A percentile compares a stretch with the other conserved stretches of the same genome.
phyloP scores from a whole-genome alignment of 2,113 vertebrate genomes.

The Rallus limicola region DNA sequence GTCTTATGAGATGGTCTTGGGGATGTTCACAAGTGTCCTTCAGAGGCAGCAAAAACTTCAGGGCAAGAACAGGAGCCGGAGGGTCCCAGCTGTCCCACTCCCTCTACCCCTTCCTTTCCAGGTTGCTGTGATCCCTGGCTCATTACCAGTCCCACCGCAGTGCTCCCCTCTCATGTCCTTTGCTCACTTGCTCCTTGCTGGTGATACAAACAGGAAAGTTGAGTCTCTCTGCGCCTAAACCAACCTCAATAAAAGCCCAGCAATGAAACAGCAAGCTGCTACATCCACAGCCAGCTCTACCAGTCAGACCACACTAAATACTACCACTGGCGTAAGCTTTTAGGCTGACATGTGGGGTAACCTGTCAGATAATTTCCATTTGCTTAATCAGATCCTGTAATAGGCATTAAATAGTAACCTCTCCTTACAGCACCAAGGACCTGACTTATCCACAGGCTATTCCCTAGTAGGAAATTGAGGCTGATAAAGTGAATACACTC shows the following conservation, averaged over 20 bases:
- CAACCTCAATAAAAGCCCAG: neutral
- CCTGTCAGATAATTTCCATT: constrained; percentile 36
- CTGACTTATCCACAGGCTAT: neutral
- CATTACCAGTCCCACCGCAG: neutral
- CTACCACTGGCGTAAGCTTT: neutral
- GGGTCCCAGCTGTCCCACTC: neutral
- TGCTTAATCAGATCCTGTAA: constrained; percentile 35
- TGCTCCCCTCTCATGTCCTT: neutral
- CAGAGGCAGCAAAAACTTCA: neutral
- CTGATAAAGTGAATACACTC: neutral
- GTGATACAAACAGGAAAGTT: neutral
- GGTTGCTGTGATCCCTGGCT: neutral
- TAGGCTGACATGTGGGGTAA: constrained; percentile 32
- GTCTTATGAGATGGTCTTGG: neutral
- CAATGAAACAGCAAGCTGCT: neutral
- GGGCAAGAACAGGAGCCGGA: fast-evolving
- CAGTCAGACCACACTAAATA: neutral
- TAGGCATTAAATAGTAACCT: neutral
- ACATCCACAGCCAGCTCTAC: neutral
- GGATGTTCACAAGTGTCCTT: neutral
- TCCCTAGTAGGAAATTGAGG: neutral
- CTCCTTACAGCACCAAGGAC: neutral
- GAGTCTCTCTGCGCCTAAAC: neutral
- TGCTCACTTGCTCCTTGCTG: neutral
- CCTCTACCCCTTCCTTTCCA: neutral